These are phyloP conservation scores for Bombus superbus DNA, from an alignment of 1,140 invertebrate species.

Conservation along the genomic window DNA sequence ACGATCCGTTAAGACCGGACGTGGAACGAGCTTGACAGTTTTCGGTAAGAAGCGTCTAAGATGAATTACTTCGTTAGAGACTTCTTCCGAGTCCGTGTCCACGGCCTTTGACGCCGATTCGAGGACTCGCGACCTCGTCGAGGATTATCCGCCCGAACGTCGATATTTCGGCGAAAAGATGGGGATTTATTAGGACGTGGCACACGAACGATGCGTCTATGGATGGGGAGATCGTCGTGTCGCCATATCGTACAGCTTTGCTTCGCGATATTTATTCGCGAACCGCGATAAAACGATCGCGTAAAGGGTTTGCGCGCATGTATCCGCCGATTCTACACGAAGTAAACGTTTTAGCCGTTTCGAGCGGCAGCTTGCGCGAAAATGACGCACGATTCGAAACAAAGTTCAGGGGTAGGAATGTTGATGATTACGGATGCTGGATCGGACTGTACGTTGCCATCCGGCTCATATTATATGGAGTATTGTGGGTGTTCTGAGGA, in stretches of 20 bases:
- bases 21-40: conserved; percentile 45
- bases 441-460: conserved; percentile 24
- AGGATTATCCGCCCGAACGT: not conserved
- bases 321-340: not conserved
- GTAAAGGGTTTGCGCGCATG: not conserved
- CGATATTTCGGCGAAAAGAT: not conserved
- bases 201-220: no score
- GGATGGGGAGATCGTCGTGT: not conserved
- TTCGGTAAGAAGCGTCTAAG: conserved; percentile 49
- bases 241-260: not conserved
- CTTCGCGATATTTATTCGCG: not conserved
- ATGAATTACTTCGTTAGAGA: conserved; percentile 54
- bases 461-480: conserved; percentile 71
- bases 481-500: conserved; percentile 69
- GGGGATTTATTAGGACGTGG: no score
- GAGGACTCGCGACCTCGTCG: not conserved
- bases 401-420: not conserved
- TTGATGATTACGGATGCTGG: conserved; percentile 53
- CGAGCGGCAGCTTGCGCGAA: not conserved
- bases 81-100: conserved; percentile 24
- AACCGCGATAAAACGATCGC: not conserved
- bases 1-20: conserved; percentile 53
- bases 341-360: conserved; percentile 16
- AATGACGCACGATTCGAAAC: not conserved
- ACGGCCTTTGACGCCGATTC: conserved; percentile 4